Base-by-base conservation (phyloP, 2,113 vertebrate genomes). In the Plecotus auritus region DNA sequence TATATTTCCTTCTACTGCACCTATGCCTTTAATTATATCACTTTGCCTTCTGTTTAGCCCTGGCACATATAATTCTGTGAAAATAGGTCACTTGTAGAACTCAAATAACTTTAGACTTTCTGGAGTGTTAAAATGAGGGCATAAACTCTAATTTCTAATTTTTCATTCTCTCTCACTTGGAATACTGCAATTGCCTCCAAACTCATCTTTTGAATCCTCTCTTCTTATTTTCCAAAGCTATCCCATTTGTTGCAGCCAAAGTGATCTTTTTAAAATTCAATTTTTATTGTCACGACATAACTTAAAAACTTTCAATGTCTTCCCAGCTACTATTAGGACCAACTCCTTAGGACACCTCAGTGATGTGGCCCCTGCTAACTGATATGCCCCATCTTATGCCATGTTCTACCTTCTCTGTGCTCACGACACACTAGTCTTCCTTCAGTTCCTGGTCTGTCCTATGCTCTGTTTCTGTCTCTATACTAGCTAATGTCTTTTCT, bases 31-130 rank as follows among this genome's bases (percentile, higher is more conserved):
- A 70, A 5, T 77, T 91, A 5, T 32, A 7, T 82, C 61, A 32
- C 8, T 70, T 32, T 22, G 4, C 32, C 80, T 81, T 91, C 18
- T 26, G 49, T 87, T 95, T 85, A 90, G 73, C 54, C 92, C 47
- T 69, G 66, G 40, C 42, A 35, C 17, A 28, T 90, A 32, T 26
- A 90, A 70, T 87, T 87, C 81, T 64, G 67, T 76, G 81, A 90
- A 97, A 96, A 78, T 73, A 85, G 77, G 35, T 82, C 64, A 91
- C 4, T 47, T 49, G 5, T 42, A 42, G 64, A 95, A 74, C 23
- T 59, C 28, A 90, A 26, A 54, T 81, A 85, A 67, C 40, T 72
- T 32, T 7, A 82, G 17, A 69, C 9, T 66, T 85, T 26, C 28
- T 73, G 32, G 69, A 30, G 47, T 73, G 45, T 88, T 78, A 92